Evolutionary conservation across 2,113 vertebrate genomes (phyloP).

Genomic region (Marmota monax): DNA sequence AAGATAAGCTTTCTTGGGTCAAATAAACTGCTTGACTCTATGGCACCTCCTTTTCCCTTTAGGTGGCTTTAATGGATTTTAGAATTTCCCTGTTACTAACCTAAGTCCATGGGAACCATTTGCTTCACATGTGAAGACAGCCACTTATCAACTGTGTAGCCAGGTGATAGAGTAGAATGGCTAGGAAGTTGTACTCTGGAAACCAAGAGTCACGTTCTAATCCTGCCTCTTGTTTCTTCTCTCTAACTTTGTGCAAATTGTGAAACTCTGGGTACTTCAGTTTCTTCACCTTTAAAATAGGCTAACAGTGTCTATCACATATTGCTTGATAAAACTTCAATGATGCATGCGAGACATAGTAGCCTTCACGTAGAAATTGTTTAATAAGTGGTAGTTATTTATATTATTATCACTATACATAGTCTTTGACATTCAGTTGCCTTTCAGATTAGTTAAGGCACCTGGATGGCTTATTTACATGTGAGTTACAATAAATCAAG

Average conservation of each 20-base stretch:
- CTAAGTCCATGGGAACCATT: neutral
- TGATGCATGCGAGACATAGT: neutral
- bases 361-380: neutral
- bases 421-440: neutral
- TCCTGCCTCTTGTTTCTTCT: neutral
- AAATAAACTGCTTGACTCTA: conserved; percentile 19
- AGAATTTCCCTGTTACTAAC: conserved; percentile 34
- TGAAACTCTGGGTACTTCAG: neutral
- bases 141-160: neutral
- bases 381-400: neutral
- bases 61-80: conserved; percentile 56
- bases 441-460: neutral
- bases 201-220: neutral
- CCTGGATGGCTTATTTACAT: conserved; percentile 6
- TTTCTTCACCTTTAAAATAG: conserved; percentile 24
- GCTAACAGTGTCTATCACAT: neutral
- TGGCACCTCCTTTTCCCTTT: neutral
- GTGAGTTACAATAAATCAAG: conserved; percentile 56
- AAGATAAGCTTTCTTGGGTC: neutral
- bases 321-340: neutral
- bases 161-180: neutral
- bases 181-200: neutral
- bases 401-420: neutral
- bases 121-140: neutral
- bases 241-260: neutral